A percentile compares a stretch with the other conserved stretches of the same genome.
These are phyloP conservation scores for Lasioglossum malachurum DNA, from an alignment of 2,888 invertebrate genomes.

Conservation along the genomic window DNA sequence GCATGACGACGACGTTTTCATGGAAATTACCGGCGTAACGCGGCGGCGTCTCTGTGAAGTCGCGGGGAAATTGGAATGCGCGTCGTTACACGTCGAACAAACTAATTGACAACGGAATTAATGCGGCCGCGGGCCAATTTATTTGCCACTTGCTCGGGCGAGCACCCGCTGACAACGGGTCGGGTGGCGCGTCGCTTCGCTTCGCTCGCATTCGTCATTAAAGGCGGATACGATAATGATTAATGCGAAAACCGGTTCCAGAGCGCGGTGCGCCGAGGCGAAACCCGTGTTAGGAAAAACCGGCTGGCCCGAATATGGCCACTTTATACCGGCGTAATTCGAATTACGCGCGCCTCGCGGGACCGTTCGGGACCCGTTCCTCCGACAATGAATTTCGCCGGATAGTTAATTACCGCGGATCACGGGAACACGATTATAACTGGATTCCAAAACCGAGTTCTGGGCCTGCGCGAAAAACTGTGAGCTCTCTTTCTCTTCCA, in stretches of 20 bases:
- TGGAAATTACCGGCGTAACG: conserved; percentile 15
- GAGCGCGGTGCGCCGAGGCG: conserved; percentile 32
- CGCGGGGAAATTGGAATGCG: conserved; percentile 50
- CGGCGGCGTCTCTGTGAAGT: conserved; percentile 33
- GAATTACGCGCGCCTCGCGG: conserved; percentile 58
- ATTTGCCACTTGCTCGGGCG: conserved; percentile 72
- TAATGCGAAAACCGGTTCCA: conserved; percentile 76
- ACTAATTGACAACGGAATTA: conserved; percentile 76
- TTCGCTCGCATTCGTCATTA: conserved; percentile 66
- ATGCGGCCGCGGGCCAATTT: conserved; percentile 76
- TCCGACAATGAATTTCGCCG: conserved; percentile 58
- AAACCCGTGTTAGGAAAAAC: conserved; percentile 68
- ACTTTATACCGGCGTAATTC: conserved; percentile 58
- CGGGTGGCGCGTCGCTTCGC: conserved; percentile 40
- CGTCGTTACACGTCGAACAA: conserved; percentile 67
- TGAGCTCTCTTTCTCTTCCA: not conserved
- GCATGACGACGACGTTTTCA: conserved; percentile 48
- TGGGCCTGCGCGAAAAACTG: conserved; percentile 1
- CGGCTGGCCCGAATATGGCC: conserved; percentile 67
- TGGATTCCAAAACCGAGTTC: conserved; percentile 39
- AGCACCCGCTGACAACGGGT: conserved; percentile 67
- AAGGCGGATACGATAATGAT: conserved; percentile 76
- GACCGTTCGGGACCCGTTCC: conserved; percentile 28
- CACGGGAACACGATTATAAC: conserved; percentile 36
- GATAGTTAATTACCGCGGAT: conserved; percentile 62